Evolutionary conservation across 2,888 invertebrate species (phyloP), one percentile per base, ranked within the genome.

Genomic region (Copidosoma aretas): DNA sequence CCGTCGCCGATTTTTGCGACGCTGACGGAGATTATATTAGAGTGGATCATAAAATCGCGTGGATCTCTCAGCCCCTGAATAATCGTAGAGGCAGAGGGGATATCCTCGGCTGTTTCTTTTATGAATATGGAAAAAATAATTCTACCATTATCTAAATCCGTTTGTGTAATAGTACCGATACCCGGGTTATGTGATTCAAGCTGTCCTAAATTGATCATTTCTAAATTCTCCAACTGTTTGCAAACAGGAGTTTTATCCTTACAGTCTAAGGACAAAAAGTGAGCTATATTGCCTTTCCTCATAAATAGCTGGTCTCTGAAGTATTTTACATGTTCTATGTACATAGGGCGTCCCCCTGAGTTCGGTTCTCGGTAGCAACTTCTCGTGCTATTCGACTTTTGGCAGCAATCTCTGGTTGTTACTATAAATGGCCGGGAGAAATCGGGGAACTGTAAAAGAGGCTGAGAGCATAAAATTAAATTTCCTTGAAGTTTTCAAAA

Each of bases 221-320:
- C 62, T 1, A 53, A 1, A 25, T 67, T 53, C 1, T 58, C 19
- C 0, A 67, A 8, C 46, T 53, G 52, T 4, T 63, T 24, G 12
- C 62, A 58, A 1, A 67, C 32, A 1, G 19, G 3, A 1, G 63
- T 43, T 2, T 2, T n/a, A 1, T n/a, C 15, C 0, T 5, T 21
- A 4, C 49, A 67, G 24, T 62, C 51, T 0, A 24, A n/a, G 0
- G 58, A 24, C 58, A 67, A 19, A 25, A 67, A 67, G 46, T 67
- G 67, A 1, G 46, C 62, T 0, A 61, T 10, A 19, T 67, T 62
- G 21, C 62, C 58, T 1, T 17, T n/a, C 24, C 53, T 62, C n/a
- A 25, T 25, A 1, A 53, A 1, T 25, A 67, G 15, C 5, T 39
- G 61, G 22, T 67, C 62, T 8, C 60, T 8, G 8, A 14, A 17